Percentiles rank a stretch among this genome's conserved stretches.
phyloP scores from a whole-genome alignment of 2,113 vertebrate species.

The Globicephala melas region DNA sequence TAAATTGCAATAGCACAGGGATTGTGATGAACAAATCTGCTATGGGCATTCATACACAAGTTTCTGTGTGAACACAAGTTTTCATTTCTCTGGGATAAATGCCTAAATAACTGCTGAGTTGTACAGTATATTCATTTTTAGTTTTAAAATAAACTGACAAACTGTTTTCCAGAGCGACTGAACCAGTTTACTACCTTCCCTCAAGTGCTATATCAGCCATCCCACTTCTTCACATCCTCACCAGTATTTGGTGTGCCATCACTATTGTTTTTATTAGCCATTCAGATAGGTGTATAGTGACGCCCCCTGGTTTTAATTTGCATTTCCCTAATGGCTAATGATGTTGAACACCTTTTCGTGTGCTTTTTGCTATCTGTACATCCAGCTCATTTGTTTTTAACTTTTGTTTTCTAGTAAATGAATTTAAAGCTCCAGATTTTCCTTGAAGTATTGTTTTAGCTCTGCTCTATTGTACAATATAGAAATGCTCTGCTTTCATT shows the following conservation, averaged over 20 bases:
- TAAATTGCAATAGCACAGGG: background rate
- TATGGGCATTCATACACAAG: background rate
- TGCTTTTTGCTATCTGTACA: background rate
- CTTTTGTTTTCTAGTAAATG: slow-evolving; percentile 19
- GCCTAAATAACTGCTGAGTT: background rate
- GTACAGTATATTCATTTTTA: background rate
- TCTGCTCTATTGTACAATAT: background rate
- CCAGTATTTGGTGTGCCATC: background rate
- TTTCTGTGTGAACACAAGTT: background rate
- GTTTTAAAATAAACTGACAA: background rate
- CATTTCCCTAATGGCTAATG: background rate
- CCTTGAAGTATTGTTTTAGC: background rate
- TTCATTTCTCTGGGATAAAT: background rate
- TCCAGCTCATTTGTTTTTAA: slow-evolving; percentile 18
- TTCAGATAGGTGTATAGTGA: no score
- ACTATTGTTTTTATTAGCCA: background rate
- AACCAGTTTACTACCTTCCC: background rate
- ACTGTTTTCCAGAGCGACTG: background rate
- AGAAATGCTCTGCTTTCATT: background rate
- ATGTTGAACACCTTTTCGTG: background rate
- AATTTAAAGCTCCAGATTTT: background rate
- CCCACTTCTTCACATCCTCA: background rate
- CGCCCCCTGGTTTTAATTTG: background rate
- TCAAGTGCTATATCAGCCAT: background rate
- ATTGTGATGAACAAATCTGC: background rate